Evolutionary conservation across 2,888 invertebrate genomes (phyloP), one percentile per base, ranked within the genome.

Genomic region (Drosophila prostipennis): DNA sequence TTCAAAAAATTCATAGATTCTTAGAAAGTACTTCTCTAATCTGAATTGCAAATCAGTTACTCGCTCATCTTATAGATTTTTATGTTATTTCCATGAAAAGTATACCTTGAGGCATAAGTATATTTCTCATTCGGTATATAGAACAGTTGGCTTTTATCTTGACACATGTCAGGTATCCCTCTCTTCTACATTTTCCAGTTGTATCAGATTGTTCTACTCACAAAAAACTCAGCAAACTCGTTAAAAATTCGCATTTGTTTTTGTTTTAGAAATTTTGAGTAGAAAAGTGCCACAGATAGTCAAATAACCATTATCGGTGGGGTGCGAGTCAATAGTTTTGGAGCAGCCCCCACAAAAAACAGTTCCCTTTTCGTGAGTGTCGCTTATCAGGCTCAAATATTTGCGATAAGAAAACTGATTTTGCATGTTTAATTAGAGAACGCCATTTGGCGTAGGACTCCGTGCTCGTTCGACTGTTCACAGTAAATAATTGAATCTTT

Each of bases 201-300:
- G 2, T 16, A n/a, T 29, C 26, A 2, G n/a, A 13, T 14, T 55
- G 23, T 43, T n/a, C 14, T 10, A 6, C n/a, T 23, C 11, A 13
- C 19, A 37, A 6, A 6, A 65, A 64, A 67, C 53, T 6, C 7
- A 67, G 65, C 19, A 36, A 54, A 54, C 68, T 14, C 11, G 13
- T 42, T 3, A 16, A 39, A 37, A n/a, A 34, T 54, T 61, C 10
- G 3, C 14, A 46, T 13, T 61, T 11, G 46, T 16, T 45, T 42
- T 23, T 14, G 54, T 45, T 54, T 45, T 67, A 10, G 34, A 64
- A 64, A 64, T 67, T 64, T 39, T 6, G 8, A 39, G 64, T 64
- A 64, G 45, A 45, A 39, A 32, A 53, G 43, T 16, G 4, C 16
- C 39, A n/a, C 34, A 5, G 14, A 46, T 29, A 40, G 26, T 67